A percentile compares a stretch with the other conserved stretches of the same genome.
These are phyloP conservation scores for Atethmia centrago DNA, from an alignment of 2,888 invertebrate species.

Conservation along the genomic window DNA sequence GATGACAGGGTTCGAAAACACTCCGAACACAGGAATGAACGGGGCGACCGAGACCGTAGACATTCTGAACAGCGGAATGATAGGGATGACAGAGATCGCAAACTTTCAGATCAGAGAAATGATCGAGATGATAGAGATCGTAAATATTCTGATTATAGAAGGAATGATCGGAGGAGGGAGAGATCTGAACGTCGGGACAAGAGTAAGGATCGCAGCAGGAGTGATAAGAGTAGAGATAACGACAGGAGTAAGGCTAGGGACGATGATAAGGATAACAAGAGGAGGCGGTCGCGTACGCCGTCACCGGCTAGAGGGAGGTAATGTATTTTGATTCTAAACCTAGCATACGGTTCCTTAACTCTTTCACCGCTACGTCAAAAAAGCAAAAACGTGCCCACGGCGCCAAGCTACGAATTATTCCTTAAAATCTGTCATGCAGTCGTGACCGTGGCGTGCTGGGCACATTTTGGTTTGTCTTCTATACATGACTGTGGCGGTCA, in stretches of 20 bases:
- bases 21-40: conserved; percentile 41
- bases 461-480: too few relatives aligned
- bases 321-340: not conserved
- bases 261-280: conserved; percentile 67
- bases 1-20: conserved; percentile 47
- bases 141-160: conserved; percentile 34
- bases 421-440: too few relatives aligned
- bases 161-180: conserved; percentile 59
- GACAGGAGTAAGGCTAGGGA: conserved; percentile 59
- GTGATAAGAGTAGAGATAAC: conserved; percentile 57
- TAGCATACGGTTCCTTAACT: too few relatives aligned
- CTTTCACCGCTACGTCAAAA: too few relatives aligned
- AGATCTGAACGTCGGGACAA: conserved; percentile 61
- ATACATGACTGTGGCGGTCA: too few relatives aligned
- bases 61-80: conserved; percentile 26
- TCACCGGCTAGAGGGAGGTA: conserved; percentile 73
- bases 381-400: too few relatives aligned
- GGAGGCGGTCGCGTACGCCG: conserved; percentile 77
- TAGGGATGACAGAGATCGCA: conserved; percentile 16
- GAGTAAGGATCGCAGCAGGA: conserved; percentile 53
- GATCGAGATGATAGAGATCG: conserved; percentile 55
- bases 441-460: too few relatives aligned
- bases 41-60: conserved; percentile 41
- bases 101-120: conserved; percentile 16
- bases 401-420: too few relatives aligned